These are phyloP conservation scores for Macropodus opercularis DNA, from an alignment of 2,797 vertebrate species.

Conservation along the genomic window DNA sequence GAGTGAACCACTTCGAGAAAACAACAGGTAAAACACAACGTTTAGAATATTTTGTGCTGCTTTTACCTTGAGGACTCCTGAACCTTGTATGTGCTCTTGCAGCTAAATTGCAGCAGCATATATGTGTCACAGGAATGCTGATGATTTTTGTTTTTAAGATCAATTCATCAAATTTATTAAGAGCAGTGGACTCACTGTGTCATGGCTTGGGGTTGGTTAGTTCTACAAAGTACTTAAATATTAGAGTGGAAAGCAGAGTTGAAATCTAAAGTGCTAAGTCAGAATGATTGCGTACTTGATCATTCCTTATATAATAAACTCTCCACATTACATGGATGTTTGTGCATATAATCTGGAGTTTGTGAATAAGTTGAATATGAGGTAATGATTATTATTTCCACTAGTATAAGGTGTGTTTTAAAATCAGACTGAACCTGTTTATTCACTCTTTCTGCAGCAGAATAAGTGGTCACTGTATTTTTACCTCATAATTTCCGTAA, in stretches of 20 bases:
- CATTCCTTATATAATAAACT: no score
- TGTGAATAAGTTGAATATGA: background rate
- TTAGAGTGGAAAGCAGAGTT: no score
- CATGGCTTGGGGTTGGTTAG: no score
- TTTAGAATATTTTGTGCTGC: constrained; percentile 4
- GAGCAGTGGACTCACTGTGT: no score
- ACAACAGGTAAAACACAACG: constrained; percentile 86
- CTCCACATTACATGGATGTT: no score
- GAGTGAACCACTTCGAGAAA: constrained; percentile 86
- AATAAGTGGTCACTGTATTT: background rate
- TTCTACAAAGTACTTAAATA: no score
- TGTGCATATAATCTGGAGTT: no score
- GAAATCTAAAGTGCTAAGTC: no score
- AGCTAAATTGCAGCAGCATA: background rate
- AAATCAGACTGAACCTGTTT: background rate
- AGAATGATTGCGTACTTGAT: no score
- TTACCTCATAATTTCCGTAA: background rate
- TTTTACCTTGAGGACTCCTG: constrained; percentile 2
- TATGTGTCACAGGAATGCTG: background rate
- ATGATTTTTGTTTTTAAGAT: no score
- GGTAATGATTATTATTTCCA: background rate
- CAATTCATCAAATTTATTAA: no score
- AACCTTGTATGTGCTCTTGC: background rate
- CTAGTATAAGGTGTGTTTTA: background rate
- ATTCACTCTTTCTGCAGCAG: background rate